Evolutionary conservation across 2,797 vertebrate genomes (phyloP).

Genomic region (Sciaenops ocellatus): DNA sequence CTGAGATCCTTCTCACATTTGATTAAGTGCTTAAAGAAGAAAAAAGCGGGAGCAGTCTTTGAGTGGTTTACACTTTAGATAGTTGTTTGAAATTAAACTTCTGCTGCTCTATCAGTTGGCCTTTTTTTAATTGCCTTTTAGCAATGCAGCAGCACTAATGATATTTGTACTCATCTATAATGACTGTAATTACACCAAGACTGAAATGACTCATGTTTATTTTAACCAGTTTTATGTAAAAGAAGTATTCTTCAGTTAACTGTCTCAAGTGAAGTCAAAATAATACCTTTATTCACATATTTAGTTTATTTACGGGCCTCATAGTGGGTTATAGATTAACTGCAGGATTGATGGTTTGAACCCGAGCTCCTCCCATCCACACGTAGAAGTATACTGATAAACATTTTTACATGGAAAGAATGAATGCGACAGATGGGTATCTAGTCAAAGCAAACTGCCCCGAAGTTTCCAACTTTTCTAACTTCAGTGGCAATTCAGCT

Average conservation of each 20-base stretch:
- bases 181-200: conserved; percentile 1
- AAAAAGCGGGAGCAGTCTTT: not conserved
- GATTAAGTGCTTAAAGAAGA: not conserved
- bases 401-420: no score
- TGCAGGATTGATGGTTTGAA: not conserved
- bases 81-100: not conserved
- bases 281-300: not conserved
- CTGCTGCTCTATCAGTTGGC: not conserved
- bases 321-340: not conserved
- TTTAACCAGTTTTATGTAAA: not conserved
- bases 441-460: not conserved
- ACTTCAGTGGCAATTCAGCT: not conserved
- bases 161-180: not conserved
- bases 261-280: not conserved
- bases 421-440: not conserved
- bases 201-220: not conserved
- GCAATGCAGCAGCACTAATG: conserved; percentile 8
- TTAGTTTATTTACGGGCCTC: not conserved
- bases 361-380: no score
- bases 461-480: not conserved
- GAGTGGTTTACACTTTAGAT: not conserved
- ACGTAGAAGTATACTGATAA: no score
- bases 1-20: not conserved
- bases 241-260: not conserved
- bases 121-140: not conserved